Evolutionary conservation across 2,113 vertebrate genomes (phyloP).

Genomic region (Castor canadensis): DNA sequence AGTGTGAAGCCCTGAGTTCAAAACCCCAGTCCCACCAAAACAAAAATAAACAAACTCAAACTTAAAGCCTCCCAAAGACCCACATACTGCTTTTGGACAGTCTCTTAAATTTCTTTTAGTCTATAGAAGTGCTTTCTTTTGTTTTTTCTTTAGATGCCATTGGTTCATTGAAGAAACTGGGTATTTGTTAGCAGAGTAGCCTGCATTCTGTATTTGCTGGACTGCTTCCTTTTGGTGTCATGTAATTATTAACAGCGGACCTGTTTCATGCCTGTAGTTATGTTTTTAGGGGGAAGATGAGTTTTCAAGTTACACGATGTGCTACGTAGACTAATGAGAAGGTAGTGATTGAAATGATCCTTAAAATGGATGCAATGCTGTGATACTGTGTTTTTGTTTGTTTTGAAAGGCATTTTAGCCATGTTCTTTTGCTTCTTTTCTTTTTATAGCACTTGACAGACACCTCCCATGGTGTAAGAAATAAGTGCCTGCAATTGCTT

Average conservation of each 20-base stretch:
- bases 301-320: neutral
- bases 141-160: neutral
- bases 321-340: neutral
- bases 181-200: neutral
- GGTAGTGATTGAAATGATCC: neutral
- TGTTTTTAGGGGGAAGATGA: neutral
- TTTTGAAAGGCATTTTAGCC: conserved; percentile 7
- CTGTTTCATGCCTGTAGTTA: neutral
- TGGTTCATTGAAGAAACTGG: neutral
- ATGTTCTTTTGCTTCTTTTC: neutral
- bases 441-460: conserved; percentile 91
- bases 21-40: too few relatives aligned
- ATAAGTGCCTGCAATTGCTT: conserved; percentile 95
- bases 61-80: conserved; percentile 3
- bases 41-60: too few relatives aligned
- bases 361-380: neutral
- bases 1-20: too few relatives aligned
- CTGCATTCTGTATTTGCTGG: neutral
- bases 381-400: neutral
- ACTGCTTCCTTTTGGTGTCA: neutral
- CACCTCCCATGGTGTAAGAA: conserved; percentile 95
- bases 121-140: neutral
- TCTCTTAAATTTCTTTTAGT: conserved; percentile 15
- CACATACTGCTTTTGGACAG: neutral
- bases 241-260: neutral